Conservation (phyloP, 2,113 vertebrate genomes). For the Cephalopholis sonnerati region DNA sequence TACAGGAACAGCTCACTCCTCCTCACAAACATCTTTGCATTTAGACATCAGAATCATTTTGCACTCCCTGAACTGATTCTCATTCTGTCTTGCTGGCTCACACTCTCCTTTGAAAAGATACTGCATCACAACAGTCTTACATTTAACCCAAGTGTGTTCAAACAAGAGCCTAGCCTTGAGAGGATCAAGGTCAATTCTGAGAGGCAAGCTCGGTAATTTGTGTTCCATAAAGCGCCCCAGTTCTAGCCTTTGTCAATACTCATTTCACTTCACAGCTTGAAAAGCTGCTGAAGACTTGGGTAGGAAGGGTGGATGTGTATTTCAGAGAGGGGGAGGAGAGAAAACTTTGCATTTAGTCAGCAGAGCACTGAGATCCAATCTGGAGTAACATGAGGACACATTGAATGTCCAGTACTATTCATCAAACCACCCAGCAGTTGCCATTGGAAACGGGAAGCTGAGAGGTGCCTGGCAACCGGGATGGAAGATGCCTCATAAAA, state of each 20-base stretch:
- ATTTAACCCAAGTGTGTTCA: conserved; percentile 27
- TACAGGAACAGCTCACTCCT: conserved; percentile 77
- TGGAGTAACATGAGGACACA: conserved; percentile 74
- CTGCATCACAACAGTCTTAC: conserved; percentile 8
- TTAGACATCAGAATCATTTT: conserved; percentile 61
- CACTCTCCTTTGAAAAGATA: conserved; percentile 26
- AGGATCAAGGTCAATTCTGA: conserved; percentile 53
- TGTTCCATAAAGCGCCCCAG: conserved; percentile 49
- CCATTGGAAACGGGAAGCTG: conserved; percentile 84
- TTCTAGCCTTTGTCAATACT: conserved; percentile 57
- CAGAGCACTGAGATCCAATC: conserved; percentile 62
- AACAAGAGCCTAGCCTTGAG: conserved; percentile 27
- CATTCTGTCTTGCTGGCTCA: conserved; percentile 36
- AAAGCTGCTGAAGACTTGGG: conserved; percentile 42
- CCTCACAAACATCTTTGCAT: conserved; percentile 70
- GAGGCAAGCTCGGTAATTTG: conserved; percentile 20
- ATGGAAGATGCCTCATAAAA: conserved; percentile 77
- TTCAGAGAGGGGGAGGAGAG: conserved; percentile 36
- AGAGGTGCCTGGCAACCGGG: conserved; percentile 83
- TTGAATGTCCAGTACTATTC: conserved; percentile 79
- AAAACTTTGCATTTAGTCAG: conserved; percentile 76
- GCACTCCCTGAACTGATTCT: conserved; percentile 54
- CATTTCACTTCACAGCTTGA: conserved; percentile 69
- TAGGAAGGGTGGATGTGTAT: conserved; percentile 12
- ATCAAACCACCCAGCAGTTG: conserved; percentile 82